A percentile compares a stretch with the other conserved stretches of the same genome.
Conservation (phyloP, 2,113 vertebrate species). For the Nymphicus hollandicus region DNA sequence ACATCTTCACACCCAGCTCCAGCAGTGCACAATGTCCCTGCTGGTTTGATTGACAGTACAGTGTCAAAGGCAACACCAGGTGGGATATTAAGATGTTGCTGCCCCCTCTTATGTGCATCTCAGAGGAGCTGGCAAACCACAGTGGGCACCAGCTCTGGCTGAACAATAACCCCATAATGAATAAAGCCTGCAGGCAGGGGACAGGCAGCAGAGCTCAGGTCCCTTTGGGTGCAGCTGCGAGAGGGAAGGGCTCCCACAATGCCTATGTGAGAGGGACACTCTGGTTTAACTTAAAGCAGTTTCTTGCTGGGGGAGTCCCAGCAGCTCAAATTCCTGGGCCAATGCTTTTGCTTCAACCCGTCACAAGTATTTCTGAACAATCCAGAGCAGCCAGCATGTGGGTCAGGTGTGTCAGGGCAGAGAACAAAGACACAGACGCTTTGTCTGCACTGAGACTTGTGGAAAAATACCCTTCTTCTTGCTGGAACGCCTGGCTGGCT, state of each 20-base stretch:
- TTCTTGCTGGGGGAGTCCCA: not conserved
- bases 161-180: not conserved
- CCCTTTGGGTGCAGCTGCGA: not conserved
- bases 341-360: not conserved
- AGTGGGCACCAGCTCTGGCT: not conserved
- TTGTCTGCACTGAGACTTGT: not conserved
- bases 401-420: constrained; percentile 17
- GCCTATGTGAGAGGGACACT: not conserved
- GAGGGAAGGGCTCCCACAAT: not conserved
- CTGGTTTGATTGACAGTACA: not conserved
- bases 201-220: not conserved
- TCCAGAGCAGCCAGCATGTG: not conserved
- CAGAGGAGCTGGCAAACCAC: not conserved
- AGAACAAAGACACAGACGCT: constrained; percentile 24
- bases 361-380: not conserved
- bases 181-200: not conserved
- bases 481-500: not conserved
- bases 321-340: not conserved
- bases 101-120: not conserved
- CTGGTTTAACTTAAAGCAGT: not conserved
- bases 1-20: not conserved
- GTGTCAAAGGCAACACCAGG: not conserved
- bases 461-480: not conserved
- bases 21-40: not conserved
- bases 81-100: not conserved